A percentile compares a stretch with the other conserved stretches of the same genome.
phyloP scores from a whole-genome alignment of 2,113 vertebrate genomes.

The Ondatra zibethicus region DNA sequence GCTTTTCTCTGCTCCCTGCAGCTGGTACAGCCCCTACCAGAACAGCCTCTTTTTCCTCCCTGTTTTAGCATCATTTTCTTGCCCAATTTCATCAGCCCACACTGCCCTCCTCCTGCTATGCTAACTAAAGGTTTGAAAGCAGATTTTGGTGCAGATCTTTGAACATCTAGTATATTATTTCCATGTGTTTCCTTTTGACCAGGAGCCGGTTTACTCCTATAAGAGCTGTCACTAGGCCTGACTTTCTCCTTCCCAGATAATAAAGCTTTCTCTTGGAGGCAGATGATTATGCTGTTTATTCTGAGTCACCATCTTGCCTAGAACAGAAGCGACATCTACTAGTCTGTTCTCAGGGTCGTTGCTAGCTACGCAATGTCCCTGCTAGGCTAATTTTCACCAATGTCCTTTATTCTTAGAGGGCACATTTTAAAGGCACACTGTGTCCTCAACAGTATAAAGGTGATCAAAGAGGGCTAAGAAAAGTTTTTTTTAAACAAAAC shows the following conservation, averaged over 20 bases:
- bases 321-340: neutral
- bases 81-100: neutral
- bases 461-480: neutral
- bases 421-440: neutral
- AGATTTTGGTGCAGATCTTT: neutral
- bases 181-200: neutral
- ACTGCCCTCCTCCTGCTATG: neutral
- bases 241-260: neutral
- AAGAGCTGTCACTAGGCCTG: neutral
- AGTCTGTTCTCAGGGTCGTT: neutral
- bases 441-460: neutral
- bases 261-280: neutral
- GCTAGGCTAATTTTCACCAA: neutral
- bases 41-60: neutral
- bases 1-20: fast-evolving
- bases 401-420: neutral
- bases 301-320: neutral
- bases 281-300: neutral
- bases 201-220: neutral
- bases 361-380: neutral
- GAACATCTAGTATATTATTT: neutral
- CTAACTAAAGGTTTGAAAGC: constrained; percentile 26
- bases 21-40: neutral
- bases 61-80: neutral
- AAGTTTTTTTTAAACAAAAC: neutral